Conservation (phyloP, 2,797 vertebrate species). For the Scolopax bukidnonensis region DNA sequence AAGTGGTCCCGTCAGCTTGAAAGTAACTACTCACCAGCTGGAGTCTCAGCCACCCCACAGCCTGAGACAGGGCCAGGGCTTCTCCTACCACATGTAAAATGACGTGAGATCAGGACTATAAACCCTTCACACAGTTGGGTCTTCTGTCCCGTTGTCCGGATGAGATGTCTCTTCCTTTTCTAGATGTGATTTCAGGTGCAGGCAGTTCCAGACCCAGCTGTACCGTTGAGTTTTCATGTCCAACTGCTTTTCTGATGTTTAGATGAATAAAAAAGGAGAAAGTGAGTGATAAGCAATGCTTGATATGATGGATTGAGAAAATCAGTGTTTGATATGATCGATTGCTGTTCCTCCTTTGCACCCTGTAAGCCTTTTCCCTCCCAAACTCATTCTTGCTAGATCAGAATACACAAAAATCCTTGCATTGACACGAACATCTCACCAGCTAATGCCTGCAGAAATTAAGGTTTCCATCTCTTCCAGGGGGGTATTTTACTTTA, state of each 20-base stretch:
- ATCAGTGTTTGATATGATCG: not conserved
- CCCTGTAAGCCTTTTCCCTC: not conserved
- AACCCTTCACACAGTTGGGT: not conserved
- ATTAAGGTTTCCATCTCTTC: not conserved
- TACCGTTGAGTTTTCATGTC: not conserved
- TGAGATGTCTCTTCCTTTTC: not conserved
- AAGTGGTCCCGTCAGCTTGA: not conserved
- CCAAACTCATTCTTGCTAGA: not conserved
- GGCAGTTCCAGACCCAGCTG: not conserved
- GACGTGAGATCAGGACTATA: not conserved
- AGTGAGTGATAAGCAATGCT: not conserved
- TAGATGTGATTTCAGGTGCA: not conserved
- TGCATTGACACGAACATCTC: rapidly evolving
- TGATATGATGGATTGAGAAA: not conserved
- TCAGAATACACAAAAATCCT: not conserved
- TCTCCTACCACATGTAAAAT: not conserved
- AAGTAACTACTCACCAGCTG: not conserved
- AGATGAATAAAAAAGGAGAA: not conserved
- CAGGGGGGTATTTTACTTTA: not conserved
- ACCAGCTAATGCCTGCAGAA: not conserved
- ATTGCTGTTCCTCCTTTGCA: not conserved
- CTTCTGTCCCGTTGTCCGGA: not conserved
- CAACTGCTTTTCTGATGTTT: not conserved
- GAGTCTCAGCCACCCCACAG: not conserved
- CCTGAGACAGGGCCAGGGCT: not conserved